Percentiles rank a stretch among this genome's conserved stretches.
Evolutionary conservation across 2,888 invertebrate genomes (phyloP).

Genomic region (Schizotus pectinicornis): DNA sequence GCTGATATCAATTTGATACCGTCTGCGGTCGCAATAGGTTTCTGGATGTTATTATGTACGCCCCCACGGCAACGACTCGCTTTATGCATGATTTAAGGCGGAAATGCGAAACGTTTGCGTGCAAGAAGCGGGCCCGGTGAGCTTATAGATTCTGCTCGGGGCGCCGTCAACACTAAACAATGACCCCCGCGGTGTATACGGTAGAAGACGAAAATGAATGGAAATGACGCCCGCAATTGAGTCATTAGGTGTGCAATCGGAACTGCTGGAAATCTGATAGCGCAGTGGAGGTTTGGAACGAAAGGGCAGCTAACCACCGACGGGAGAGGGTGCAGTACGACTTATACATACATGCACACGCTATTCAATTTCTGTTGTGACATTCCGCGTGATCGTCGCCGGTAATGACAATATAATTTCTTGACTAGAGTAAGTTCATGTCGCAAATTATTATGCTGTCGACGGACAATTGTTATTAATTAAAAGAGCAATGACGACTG

Average conservation of each 20-base stretch:
- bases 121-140: constrained; percentile 26
- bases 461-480: too few species aligned
- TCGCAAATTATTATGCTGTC: too few species aligned
- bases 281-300: background rate
- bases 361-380: too few species aligned
- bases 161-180: constrained; percentile 40
- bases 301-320: too few species aligned
- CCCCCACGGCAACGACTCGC: constrained; percentile 9
- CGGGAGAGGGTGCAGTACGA: too few species aligned
- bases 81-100: constrained; percentile 20
- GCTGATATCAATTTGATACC: too few species aligned
- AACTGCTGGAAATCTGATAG: constrained; percentile 48
- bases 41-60: constrained; percentile 6
- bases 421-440: too few species aligned
- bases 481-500: too few species aligned
- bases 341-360: too few species aligned
- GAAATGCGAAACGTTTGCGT: constrained; percentile 32
- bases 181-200: constrained; percentile 16
- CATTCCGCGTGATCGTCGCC: too few species aligned
- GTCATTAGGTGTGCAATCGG: constrained; percentile 51
- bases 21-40: background rate
- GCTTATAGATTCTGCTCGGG: constrained; percentile 37
- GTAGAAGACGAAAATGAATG: constrained; percentile 37
- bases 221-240: constrained; percentile 52
- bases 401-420: too few species aligned